Base-by-base conservation (phyloP, 2,888 invertebrate genomes). In the Apodemia duryi region DNA sequence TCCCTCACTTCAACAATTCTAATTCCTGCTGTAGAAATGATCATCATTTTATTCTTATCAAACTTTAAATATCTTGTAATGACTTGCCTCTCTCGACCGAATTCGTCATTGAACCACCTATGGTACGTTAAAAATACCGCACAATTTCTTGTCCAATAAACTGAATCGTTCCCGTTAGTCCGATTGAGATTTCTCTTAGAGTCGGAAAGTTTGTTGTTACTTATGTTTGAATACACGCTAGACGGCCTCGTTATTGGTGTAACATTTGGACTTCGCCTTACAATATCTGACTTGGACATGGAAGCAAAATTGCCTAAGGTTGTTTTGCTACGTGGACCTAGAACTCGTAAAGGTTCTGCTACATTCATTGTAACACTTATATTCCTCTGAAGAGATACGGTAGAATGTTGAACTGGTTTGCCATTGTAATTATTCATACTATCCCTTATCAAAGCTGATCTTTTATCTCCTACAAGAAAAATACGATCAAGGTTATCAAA, bases 401-500 rank as follows among this genome's bases (percentile, higher is more conserved):
- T 94, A 9, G 94, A 93, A 81, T 94, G 94, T 74, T 94, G 94
- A 29, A 94, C 94, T 68, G 93, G 93, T 75, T 93, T 92, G 60
- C 93, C 92, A 69, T 87, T 92, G 49, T 90, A 91, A 76, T 94
- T 94, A 67, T 93, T 93, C 86, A 93, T 93, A 61, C 84, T 90
- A 73, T 94, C 93, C 79, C 88, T 91, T 51, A 81, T 72, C 69
- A 91, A 69, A 61, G 81, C 72, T 51, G 88, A 84, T 73, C 84
- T 89, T 72, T 92, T 92, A 68, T 94, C 93, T 21, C 93, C 93
- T 5, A 94, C 92, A n/a, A 94, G 92, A 77, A 97, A 97, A 49
- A 97, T 95, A 67, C 95, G 93, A 78, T 96, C 95, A 65, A 97
- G 93, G 74, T 96, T 95, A 82, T 97, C 97, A 81, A 97, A 97